Percentiles rank a stretch among this genome's conserved stretches.
Evolutionary conservation across 2,113 vertebrate species (phyloP).

Genomic region (Triplophysa tibetana): DNA sequence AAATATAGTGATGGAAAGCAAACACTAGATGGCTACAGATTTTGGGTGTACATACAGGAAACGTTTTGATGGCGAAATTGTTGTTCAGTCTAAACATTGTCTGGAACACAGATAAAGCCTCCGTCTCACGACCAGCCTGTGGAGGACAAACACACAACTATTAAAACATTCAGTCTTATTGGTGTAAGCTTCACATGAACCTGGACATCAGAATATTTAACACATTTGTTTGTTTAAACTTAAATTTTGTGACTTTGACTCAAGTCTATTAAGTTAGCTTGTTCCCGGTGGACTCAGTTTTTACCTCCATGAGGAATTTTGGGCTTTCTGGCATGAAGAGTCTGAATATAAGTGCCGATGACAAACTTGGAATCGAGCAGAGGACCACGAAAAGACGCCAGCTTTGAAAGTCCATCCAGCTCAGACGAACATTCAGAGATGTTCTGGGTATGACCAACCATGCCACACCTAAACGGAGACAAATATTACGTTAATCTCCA

Average conservation of each 20-base stretch:
- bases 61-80: constrained; percentile 54
- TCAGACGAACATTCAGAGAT: constrained; percentile 58
- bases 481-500: neutral
- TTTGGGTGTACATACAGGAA: constrained; percentile 58
- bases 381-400: constrained; percentile 77
- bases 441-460: constrained; percentile 75
- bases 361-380: constrained; percentile 74
- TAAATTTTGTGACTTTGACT: too few relatives aligned
- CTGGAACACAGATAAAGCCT: constrained; percentile 70
- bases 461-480: constrained; percentile 65
- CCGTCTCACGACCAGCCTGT: constrained; percentile 65
- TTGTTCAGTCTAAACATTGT: constrained; percentile 72
- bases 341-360: constrained; percentile 70
- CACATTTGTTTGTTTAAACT: too few relatives aligned
- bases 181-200: too few relatives aligned
- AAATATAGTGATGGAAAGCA: neutral
- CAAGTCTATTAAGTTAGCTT: neutral
- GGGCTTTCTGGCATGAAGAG: constrained; percentile 76
- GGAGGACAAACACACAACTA: constrained; percentile 16
- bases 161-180: too few relatives aligned
- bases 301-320: constrained; percentile 79
- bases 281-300: neutral
- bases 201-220: too few relatives aligned
- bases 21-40: neutral
- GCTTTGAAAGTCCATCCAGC: constrained; percentile 65